Evolutionary conservation across 2,888 invertebrate genomes (phyloP).

Genomic region (Nesidiocoris tenuis): DNA sequence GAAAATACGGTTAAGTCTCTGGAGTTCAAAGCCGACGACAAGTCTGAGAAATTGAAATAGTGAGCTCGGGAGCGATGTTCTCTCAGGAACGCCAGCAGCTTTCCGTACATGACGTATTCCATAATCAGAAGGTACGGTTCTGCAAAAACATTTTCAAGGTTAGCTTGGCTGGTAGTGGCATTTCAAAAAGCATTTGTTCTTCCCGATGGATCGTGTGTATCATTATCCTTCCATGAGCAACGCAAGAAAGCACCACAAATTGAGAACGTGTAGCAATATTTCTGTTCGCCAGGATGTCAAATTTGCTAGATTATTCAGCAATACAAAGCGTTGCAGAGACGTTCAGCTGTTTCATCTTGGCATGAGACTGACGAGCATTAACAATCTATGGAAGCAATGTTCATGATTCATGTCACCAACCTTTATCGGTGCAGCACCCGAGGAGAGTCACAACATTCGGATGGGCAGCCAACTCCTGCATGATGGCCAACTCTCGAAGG

Average conservation of each 20-base stretch:
- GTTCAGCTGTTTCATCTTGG: too few species aligned
- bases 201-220: too few species aligned
- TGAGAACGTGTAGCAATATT: too few species aligned
- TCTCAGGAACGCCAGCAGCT: constrained; percentile 72
- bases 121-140: constrained; percentile 80
- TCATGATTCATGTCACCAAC: too few species aligned
- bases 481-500: constrained; percentile 70
- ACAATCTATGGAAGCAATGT: too few species aligned
- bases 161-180: background rate
- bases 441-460: constrained; percentile 78
- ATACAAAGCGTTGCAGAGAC: too few species aligned
- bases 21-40: constrained; percentile 65
- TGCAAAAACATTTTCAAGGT: constrained; percentile 56
- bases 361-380: too few species aligned
- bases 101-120: constrained; percentile 84
- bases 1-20: constrained; percentile 77
- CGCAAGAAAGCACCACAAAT: too few species aligned
- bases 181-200: background rate
- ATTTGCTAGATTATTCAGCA: too few species aligned
- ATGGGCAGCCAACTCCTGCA: constrained; percentile 80
- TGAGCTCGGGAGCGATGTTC: constrained; percentile 61
- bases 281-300: too few species aligned
- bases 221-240: too few species aligned
- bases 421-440: constrained; percentile 80
- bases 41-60: constrained; percentile 66